Percentiles rank a stretch among this genome's conserved stretches.
Evolutionary conservation across 37 sponge, comb jelly and placozoan species (phyloP).

Genomic region (Tethya wilhelma): DNA sequence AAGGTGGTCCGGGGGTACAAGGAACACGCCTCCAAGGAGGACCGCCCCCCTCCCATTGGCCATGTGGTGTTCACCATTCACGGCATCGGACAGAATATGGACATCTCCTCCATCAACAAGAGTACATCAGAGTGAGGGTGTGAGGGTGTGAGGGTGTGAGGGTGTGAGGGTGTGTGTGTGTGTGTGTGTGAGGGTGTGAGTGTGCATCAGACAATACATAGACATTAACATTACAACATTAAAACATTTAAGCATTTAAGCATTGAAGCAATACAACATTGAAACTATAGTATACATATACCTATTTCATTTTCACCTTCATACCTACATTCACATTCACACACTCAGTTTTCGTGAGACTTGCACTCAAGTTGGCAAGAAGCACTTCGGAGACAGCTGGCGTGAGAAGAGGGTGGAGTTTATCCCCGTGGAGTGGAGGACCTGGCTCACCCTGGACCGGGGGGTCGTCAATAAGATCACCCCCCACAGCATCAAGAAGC

Average conservation of each 20-base stretch:
- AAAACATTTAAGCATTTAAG: background rate
- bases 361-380: slow-evolving; percentile 56
- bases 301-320: background rate
- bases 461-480: slow-evolving; percentile 70
- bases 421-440: slow-evolving; percentile 90
- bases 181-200: too few relatives aligned
- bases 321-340: background rate
- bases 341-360: slow-evolving; percentile 44
- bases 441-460: slow-evolving; percentile 72
- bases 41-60: slow-evolving; percentile 64
- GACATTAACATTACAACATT: too few relatives aligned
- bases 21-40: slow-evolving; percentile 45
- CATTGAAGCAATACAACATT: background rate
- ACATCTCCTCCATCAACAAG: slow-evolving; percentile 55
- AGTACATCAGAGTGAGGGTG: slow-evolving; percentile 66
- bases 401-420: slow-evolving; percentile 76
- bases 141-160: too few relatives aligned
- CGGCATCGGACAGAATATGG: slow-evolving; percentile 87
- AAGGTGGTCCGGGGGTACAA: slow-evolving; percentile 76
- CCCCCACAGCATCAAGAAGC: slow-evolving; percentile 52
- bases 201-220: background rate
- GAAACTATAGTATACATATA: background rate
- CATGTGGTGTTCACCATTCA: slow-evolving; percentile 87
- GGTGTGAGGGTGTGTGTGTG: too few relatives aligned
- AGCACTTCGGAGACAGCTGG: slow-evolving; percentile 67